Evolutionary conservation across 2,113 vertebrate genomes (phyloP).

Genomic region (Hystrix brachyura): DNA sequence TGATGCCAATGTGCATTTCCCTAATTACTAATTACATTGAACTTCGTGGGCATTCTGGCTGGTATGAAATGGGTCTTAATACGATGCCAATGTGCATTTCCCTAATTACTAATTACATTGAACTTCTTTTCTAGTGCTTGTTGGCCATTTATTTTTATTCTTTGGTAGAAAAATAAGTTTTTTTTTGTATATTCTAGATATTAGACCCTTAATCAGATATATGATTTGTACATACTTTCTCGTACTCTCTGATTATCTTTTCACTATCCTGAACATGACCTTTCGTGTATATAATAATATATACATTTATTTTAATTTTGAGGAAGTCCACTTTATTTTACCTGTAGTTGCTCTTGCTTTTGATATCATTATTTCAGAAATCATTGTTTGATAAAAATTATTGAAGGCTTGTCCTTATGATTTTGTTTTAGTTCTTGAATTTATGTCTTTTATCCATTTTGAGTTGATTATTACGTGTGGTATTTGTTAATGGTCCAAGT

Average conservation of each 20-base stretch:
- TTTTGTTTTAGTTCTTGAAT: constrained; percentile 42
- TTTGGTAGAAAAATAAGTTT: background rate
- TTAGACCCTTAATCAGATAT: background rate
- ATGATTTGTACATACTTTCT: constrained; percentile 20
- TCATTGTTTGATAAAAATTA: background rate
- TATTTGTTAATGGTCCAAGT: background rate
- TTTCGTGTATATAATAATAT: background rate
- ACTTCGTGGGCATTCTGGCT: no score
- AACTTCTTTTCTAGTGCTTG: background rate
- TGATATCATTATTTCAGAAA: constrained; percentile 50
- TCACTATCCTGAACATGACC: background rate
- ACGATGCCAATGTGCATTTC: background rate
- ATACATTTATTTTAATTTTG: background rate
- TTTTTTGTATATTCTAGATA: constrained; percentile 1
- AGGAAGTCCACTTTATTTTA: background rate
- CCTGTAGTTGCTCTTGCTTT: background rate
- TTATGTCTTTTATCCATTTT: background rate
- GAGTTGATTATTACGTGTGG: background rate
- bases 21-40: background rate
- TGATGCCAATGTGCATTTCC: background rate
- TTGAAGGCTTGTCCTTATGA: background rate
- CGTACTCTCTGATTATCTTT: background rate
- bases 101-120: background rate
- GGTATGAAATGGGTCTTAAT: background rate
- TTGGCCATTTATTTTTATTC: constrained; percentile 15